Conservation (phyloP, 1,140 invertebrate species). For the Harpegnathos saltator region DNA sequence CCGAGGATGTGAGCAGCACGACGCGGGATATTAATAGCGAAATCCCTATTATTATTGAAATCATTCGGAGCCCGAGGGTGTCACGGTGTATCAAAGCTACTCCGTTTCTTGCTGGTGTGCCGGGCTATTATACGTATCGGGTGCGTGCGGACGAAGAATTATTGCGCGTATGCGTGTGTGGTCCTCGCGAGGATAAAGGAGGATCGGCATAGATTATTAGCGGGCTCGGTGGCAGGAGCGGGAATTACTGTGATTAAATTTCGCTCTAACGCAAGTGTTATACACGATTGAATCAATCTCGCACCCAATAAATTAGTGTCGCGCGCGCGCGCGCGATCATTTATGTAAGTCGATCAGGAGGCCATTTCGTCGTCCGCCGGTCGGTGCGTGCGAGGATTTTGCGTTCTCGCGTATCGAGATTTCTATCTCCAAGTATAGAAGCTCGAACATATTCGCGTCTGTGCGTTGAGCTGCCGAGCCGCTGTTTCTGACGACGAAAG, state of each 20-base stretch:
- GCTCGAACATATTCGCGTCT: too few relatives aligned
- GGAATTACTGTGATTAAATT: not conserved
- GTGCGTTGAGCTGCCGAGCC: too few relatives aligned
- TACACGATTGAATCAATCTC: not conserved
- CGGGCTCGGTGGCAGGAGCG: not conserved
- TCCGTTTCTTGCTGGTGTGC: conserved; percentile 63
- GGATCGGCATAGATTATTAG: not conserved
- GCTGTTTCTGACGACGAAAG: too few relatives aligned
- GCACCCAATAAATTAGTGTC: conserved; percentile 8
- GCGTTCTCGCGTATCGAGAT: not conserved
- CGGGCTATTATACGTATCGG: conserved; percentile 70
- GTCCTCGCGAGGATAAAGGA: conserved; percentile 69
- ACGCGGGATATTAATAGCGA: conserved; percentile 64
- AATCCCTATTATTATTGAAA: conserved; percentile 81
- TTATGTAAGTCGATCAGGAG: not conserved
- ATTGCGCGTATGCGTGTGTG: conserved; percentile 70
- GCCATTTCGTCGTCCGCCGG: not conserved
- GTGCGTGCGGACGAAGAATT: conserved; percentile 65
- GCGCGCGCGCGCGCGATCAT: not conserved
- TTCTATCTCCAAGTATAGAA: not conserved
- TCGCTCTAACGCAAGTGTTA: not conserved
- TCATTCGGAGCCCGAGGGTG: conserved; percentile 69
- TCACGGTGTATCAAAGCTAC: conserved; percentile 71
- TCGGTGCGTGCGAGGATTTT: not conserved
- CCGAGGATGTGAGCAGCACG: conserved; percentile 27